Evolutionary conservation across 2,797 vertebrate genomes (phyloP).

Genomic region (Microtus californicus): DNA sequence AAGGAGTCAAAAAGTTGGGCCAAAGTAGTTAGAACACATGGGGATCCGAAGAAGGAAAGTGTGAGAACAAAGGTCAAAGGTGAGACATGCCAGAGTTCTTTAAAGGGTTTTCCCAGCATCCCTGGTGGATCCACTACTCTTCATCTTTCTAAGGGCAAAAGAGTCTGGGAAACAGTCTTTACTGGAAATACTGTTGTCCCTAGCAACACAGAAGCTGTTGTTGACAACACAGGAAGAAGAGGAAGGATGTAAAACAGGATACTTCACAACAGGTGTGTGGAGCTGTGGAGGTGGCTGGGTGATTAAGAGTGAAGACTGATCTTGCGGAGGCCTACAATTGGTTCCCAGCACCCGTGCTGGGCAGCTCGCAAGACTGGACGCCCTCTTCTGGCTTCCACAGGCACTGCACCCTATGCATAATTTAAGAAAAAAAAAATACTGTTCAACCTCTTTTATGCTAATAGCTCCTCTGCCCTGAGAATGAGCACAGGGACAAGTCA

Average conservation of each 20-base stretch:
- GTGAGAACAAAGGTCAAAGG: background rate
- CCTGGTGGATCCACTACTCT: background rate
- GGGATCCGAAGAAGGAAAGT: background rate
- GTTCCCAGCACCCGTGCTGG: background rate
- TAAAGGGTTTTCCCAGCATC: background rate
- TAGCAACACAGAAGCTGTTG: background rate
- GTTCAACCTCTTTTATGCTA: background rate
- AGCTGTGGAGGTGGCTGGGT: background rate
- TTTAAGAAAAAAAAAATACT: background rate
- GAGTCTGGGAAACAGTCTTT: background rate
- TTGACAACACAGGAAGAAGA: constrained; percentile 21
- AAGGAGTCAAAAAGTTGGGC: background rate
- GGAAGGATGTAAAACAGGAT: background rate
- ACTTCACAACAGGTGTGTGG: background rate
- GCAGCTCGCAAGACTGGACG: background rate
- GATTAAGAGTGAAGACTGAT: background rate
- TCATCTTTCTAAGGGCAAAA: background rate
- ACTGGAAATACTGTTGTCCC: background rate
- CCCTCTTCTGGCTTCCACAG: background rate
- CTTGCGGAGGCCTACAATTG: background rate
- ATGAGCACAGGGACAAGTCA: background rate
- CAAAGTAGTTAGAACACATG: background rate
- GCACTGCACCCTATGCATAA: background rate
- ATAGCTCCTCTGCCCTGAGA: background rate
- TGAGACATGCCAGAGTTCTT: background rate